Conservation (phyloP, 2,113 vertebrate species). For the Sorex fumeus region DNA sequence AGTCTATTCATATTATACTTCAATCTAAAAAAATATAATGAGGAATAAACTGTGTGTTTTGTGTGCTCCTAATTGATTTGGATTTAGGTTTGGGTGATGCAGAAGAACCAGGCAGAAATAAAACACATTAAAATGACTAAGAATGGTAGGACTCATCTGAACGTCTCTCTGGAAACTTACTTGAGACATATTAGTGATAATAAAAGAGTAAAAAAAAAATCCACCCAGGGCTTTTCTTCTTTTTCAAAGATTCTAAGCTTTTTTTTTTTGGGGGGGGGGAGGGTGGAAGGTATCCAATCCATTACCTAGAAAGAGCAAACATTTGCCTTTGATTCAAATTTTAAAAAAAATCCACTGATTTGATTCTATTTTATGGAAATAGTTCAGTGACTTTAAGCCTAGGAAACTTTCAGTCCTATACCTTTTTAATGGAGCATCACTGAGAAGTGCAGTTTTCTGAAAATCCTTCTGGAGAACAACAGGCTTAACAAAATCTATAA, state of each 20-base stretch:
- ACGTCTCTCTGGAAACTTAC: neutral
- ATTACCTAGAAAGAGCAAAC: conserved; percentile 58
- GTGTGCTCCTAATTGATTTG: neutral
- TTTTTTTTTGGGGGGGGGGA: neutral
- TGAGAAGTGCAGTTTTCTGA: neutral
- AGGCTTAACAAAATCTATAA: neutral
- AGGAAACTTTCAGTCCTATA: neutral
- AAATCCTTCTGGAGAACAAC: neutral
- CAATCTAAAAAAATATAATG: neutral
- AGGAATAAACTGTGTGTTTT: neutral
- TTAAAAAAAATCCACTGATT: conserved; percentile 11
- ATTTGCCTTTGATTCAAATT: conserved; percentile 4
- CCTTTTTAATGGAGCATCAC: neutral
- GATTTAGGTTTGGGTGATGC: neutral
- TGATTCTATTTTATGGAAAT: neutral
- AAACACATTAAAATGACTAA: neutral
- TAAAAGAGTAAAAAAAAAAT: conserved; percentile 38
- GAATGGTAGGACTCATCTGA: neutral
- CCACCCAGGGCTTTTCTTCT: neutral
- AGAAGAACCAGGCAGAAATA: neutral
- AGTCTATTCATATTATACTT: neutral
- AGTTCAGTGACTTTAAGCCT: neutral
- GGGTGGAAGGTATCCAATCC: neutral
- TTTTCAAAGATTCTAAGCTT: conserved; percentile 51
- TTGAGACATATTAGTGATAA: conserved; percentile 20